A percentile compares a stretch with the other conserved stretches of the same genome.
phyloP scores from a whole-genome alignment of 2,888 invertebrate genomes.

The Heliconius ethilla region DNA sequence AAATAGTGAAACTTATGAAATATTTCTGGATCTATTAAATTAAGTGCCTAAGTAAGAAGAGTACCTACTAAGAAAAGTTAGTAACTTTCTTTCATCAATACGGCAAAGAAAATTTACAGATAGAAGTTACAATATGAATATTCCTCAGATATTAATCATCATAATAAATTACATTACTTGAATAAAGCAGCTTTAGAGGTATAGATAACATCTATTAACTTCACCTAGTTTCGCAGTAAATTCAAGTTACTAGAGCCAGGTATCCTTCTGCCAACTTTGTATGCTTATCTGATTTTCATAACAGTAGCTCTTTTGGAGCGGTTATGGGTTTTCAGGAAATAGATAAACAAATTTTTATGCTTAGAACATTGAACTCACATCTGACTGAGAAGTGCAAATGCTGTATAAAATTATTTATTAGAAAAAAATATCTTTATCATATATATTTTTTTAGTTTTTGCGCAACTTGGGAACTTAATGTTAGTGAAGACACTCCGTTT shows the following conservation, averaged over 20 bases:
- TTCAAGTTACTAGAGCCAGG: constrained; percentile 57
- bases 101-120: not conserved
- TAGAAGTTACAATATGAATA: constrained; percentile 5
- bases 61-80: too few relatives aligned
- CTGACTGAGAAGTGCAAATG: too few relatives aligned
- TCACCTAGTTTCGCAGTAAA: constrained; percentile 63
- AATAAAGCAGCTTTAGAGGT: constrained; percentile 2
- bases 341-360: too few relatives aligned
- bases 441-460: too few relatives aligned
- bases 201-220: constrained; percentile 47
- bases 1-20: not conserved
- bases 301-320: constrained; percentile 13
- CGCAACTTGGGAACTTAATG: too few relatives aligned
- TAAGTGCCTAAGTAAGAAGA: not conserved
- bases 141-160: not conserved
- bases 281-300: constrained; percentile 15
- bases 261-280: constrained; percentile 60
- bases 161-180: constrained; percentile 8
- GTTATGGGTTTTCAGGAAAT: constrained; percentile 6
- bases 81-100: not conserved
- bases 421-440: too few relatives aligned
- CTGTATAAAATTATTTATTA: too few relatives aligned
- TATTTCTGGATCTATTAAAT: not conserved
- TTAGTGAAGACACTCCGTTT: too few relatives aligned
- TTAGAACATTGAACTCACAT: too few relatives aligned